A percentile compares a stretch with the other conserved stretches of the same genome.
phyloP scores from a whole-genome alignment of 64 coral and sea anemone genomes.

The Montipora efflorescens region DNA sequence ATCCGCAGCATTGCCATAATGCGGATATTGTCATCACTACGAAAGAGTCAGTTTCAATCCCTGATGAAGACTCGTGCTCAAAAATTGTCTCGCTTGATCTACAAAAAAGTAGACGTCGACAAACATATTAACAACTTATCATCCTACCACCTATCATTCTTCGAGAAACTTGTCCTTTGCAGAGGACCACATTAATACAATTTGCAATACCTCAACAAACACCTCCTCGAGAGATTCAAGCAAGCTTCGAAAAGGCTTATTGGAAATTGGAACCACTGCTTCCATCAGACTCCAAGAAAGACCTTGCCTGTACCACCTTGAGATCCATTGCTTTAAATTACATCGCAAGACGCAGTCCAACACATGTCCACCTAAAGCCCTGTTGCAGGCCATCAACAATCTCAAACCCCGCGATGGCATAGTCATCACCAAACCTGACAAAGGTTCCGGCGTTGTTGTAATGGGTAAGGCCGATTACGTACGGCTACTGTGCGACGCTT shows the following conservation, averaged over 20 bases:
- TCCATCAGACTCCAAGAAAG: slow-evolving; percentile 37
- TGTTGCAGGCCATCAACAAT: background rate
- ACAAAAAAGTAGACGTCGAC: slow-evolving; percentile 52
- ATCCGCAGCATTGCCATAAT: background rate
- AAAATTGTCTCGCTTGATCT: background rate
- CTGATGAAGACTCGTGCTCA: background rate
- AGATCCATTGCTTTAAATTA: slow-evolving; percentile 50
- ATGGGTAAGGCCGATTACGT: background rate
- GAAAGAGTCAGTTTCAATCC: background rate
- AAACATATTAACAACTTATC: slow-evolving; percentile 45
- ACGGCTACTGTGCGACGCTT: background rate
- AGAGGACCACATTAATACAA: too few species aligned
- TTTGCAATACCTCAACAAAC: too few species aligned
- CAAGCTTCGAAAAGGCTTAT: slow-evolving; percentile 46
- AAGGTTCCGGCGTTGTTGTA: background rate
- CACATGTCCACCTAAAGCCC: background rate
- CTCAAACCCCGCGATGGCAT: background rate
- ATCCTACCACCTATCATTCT: slow-evolving; percentile 19
- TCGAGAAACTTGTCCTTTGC: too few species aligned
- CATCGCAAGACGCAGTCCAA: slow-evolving; percentile 13
- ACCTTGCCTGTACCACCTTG: slow-evolving; percentile 39
- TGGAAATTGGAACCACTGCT: slow-evolving; percentile 34
- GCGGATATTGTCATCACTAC: background rate
- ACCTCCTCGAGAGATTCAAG: background rate
- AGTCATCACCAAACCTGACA: background rate